These are phyloP conservation scores for Nephrotoma appendiculata DNA, from an alignment of 2,888 invertebrate species.

Conservation along the genomic window DNA sequence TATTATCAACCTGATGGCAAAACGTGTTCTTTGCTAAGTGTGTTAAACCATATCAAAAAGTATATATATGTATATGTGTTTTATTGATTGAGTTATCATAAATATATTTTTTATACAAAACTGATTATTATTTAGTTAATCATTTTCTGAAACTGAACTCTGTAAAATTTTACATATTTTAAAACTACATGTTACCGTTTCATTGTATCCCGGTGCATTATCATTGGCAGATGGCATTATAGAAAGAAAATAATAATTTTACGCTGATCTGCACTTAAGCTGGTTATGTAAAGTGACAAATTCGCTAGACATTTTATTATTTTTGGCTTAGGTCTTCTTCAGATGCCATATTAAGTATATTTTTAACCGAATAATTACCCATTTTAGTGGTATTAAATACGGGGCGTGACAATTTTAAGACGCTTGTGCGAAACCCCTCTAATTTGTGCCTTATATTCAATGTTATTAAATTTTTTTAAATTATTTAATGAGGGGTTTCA, in stretches of 20 bases:
- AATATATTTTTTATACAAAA: no score
- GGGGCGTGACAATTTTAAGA: not conserved
- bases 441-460: not conserved
- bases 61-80: no score
- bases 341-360: not conserved
- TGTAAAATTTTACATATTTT: no score
- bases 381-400: not conserved
- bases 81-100: no score
- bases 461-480: not conserved
- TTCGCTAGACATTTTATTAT: not conserved
- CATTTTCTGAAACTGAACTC: no score
- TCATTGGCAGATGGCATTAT: not conserved
- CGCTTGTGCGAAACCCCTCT: not conserved
- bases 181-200: no score
- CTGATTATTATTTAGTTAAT: no score
- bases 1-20: no score
- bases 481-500: not conserved
- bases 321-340: not conserved
- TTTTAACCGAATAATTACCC: not conserved
- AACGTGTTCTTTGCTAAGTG: no score
- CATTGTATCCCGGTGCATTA: not conserved
- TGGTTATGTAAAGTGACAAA: not conserved
- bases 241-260: not conserved
- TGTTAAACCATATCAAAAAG: no score
- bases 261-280: not conserved